Percentiles rank a stretch among this genome's conserved stretches.
Evolutionary conservation across 2,888 invertebrate species (phyloP).

Genomic region (Neoaliturus tenellus): DNA sequence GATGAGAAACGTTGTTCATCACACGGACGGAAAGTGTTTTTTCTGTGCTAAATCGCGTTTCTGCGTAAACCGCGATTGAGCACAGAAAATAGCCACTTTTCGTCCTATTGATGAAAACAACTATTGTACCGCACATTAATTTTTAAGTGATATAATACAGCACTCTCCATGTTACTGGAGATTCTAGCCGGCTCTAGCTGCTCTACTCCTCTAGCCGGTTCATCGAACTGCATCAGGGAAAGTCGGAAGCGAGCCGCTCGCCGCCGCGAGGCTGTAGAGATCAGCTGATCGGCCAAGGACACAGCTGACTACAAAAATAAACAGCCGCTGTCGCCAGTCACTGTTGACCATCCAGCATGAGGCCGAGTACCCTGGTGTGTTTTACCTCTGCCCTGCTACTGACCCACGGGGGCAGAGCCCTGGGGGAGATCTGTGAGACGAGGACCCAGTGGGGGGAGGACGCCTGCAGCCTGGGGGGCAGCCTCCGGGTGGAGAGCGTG

Average conservation of each 20-base stretch:
- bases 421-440: neutral
- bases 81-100: too few relatives aligned
- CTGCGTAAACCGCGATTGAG: too few relatives aligned
- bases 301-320: constrained; percentile 30
- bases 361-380: neutral
- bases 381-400: neutral
- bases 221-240: neutral
- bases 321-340: neutral
- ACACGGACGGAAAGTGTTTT: too few relatives aligned
- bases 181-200: too few relatives aligned
- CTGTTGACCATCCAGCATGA: neutral
- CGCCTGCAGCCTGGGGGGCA: constrained; percentile 5
- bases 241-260: neutral
- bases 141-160: too few relatives aligned
- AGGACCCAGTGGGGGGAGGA: constrained; percentile 24
- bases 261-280: neutral
- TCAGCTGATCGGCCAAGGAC: constrained; percentile 27
- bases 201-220: neutral
- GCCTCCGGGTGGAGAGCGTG: neutral
- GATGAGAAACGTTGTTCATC: too few relatives aligned
- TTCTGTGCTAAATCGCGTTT: too few relatives aligned
- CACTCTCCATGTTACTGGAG: too few relatives aligned
- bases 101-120: too few relatives aligned
- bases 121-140: too few relatives aligned
- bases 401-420: neutral